Evolutionary conservation across 2,113 vertebrate genomes (phyloP).

Genomic region (Thinocorus orbignyianus): DNA sequence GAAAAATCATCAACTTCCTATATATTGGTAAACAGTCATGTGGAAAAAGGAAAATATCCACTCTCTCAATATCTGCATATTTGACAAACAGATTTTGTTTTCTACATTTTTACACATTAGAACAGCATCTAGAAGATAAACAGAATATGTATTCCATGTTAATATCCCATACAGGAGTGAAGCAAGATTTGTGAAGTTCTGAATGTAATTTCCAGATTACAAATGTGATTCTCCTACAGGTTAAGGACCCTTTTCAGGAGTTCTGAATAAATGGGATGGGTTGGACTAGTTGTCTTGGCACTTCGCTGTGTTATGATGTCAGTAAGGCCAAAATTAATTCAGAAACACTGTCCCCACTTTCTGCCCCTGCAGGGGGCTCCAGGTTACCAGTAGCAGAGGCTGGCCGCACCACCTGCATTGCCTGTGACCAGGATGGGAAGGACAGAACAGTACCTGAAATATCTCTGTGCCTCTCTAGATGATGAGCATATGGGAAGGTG

Average conservation of each 20-base stretch:
- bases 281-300: not conserved
- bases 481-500: not conserved
- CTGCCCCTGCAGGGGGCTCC: not conserved
- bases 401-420: not conserved
- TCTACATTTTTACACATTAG: not conserved
- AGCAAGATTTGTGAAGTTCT: not conserved
- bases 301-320: not conserved
- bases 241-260: not conserved
- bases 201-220: not conserved
- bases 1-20: not conserved
- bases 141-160: not conserved
- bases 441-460: not conserved
- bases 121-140: not conserved
- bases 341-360: not conserved
- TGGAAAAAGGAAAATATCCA: fast-evolving
- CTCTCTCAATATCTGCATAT: not conserved
- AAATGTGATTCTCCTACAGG: not conserved
- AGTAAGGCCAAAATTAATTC: not conserved
- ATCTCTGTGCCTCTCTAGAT: not conserved
- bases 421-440: not conserved
- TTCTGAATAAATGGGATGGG: not conserved
- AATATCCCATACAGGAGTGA: not conserved
- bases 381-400: not conserved
- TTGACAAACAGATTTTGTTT: not conserved
- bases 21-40: not conserved